Conservation (phyloP, 2,888 invertebrate genomes). For the Drosophila nigricruria region DNA sequence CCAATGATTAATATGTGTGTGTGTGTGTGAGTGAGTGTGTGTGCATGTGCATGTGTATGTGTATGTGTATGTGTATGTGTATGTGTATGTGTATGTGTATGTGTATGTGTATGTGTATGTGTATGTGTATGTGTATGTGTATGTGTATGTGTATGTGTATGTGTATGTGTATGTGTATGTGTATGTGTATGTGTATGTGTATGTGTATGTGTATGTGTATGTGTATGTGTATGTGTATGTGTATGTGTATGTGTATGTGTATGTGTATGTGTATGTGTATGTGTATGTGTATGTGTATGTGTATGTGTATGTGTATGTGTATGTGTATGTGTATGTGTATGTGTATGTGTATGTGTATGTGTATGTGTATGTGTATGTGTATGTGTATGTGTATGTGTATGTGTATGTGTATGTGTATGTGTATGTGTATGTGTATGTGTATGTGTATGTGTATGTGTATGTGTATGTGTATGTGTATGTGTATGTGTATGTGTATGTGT, state of each 20-base stretch:
- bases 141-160: not conserved
- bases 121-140: not conserved
- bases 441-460: not conserved
- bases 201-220: not conserved
- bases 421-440: not conserved
- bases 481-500: not conserved
- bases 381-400: not conserved
- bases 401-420: not conserved
- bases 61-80: not conserved
- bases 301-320: not conserved
- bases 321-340: not conserved
- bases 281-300: not conserved
- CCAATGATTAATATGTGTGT: constrained; percentile 24
- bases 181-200: not conserved
- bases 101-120: not conserved
- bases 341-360: not conserved
- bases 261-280: not conserved
- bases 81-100: not conserved
- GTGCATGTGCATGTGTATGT: not conserved
- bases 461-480: not conserved
- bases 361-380: not conserved
- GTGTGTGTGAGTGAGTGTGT: not conserved
- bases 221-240: not conserved
- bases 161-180: not conserved
- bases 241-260: not conserved